Conservation (phyloP, 2,888 invertebrate species). For the Apocheima hispidaria region DNA sequence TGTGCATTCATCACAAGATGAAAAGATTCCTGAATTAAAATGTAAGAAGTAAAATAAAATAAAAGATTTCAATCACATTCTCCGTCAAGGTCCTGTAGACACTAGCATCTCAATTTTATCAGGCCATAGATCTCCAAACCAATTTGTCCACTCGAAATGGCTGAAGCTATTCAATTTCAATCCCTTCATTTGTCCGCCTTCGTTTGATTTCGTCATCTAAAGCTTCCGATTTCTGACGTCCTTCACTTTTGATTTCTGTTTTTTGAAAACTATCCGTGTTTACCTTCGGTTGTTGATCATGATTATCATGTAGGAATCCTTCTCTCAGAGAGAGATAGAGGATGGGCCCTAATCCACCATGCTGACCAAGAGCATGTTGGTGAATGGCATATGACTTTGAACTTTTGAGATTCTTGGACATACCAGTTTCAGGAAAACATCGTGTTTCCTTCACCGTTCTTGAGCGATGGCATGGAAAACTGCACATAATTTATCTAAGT, state of each 20-base stretch:
- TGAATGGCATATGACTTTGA: too few species aligned
- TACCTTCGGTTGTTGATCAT: not conserved
- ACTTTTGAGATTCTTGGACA: too few species aligned
- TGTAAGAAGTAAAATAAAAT: not conserved
- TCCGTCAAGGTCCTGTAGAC: not conserved
- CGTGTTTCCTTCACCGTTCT: too few species aligned
- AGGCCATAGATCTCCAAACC: conserved; percentile 24
- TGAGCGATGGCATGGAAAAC: too few species aligned
- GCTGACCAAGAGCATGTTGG: too few species aligned
- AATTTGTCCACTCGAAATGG: conserved; percentile 23
- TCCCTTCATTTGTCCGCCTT: conserved; percentile 23
- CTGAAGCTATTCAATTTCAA: conserved; percentile 29
- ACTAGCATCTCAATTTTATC: conserved; percentile 16
- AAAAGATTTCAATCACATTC: conserved; percentile 8
- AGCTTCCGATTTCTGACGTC: not conserved
- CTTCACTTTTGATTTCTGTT: not conserved
- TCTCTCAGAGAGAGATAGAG: too few species aligned
- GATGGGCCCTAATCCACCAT: too few species aligned
- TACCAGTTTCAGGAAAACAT: too few species aligned
- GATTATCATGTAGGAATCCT: too few species aligned
- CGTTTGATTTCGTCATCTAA: conserved; percentile 8
- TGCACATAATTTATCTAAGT: too few species aligned
- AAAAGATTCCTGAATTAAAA: not conserved
- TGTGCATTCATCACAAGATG: not conserved
- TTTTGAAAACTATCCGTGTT: not conserved